Conservation (phyloP, 2,113 vertebrate species). For the Salvelinus fontinalis region DNA sequence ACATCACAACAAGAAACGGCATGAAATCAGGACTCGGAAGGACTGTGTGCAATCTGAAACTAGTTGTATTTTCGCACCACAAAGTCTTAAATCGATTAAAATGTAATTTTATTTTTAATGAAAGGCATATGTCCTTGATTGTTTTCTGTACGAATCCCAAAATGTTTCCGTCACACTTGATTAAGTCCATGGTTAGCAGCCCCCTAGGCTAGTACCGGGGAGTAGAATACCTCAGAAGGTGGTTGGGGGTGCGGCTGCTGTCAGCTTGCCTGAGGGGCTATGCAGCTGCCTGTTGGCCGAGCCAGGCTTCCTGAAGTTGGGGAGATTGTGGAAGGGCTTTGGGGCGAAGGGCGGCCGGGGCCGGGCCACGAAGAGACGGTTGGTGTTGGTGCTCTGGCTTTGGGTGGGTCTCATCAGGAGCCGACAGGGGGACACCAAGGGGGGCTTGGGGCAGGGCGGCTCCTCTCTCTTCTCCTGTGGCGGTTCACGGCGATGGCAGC, state of each 20-base stretch:
- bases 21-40: neutral
- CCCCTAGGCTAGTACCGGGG: neutral
- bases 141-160: neutral
- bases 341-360: conserved; percentile 3
- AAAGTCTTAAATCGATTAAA: neutral
- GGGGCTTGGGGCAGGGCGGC: neutral
- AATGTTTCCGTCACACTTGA: neutral
- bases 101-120: neutral
- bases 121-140: neutral
- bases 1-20: too few species aligned
- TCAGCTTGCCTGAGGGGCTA: neutral
- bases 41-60: neutral
- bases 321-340: conserved; percentile 24
- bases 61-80: neutral
- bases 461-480: neutral
- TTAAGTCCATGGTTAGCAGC: neutral
- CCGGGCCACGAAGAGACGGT: conserved; percentile 17
- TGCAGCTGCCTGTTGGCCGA: neutral
- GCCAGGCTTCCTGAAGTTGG: conserved; percentile 21
- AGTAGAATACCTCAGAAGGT: neutral
- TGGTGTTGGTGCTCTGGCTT: neutral
- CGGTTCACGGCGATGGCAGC: neutral
- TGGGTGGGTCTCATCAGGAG: conserved; percentile 9
- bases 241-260: neutral
- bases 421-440: neutral